Evolutionary conservation across 2,888 invertebrate species (phyloP), one percentile per base, ranked within the genome.

Genomic region (Coelinius sp.): DNA sequence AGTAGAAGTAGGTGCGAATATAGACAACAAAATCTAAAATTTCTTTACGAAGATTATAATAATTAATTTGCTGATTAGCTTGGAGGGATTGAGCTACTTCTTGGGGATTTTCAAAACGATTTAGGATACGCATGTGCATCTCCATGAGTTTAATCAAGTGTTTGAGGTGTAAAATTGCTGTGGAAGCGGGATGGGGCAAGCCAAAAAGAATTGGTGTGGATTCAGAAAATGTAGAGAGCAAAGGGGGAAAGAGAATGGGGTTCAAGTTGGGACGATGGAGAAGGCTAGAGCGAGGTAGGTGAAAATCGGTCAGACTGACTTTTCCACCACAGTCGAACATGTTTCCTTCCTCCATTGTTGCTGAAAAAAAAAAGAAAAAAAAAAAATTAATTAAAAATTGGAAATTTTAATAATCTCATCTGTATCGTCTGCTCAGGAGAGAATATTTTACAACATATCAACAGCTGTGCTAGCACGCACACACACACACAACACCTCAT

Each of bases 321-420:
- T 83, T 86, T 62, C 86, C 86, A 63, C 73, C 80, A 65, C 86
- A 86, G 75, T 82, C 78, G 38, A 83, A 85, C 5, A 76, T 82
- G 0, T 25, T 38, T 4, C n/a, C n/a, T n/a, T 66, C 17, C n/a
- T 66, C 59, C 66, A 66, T 71, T 31, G 12, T 31, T n/a, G 12
- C 53, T 53, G 53, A 6, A 53, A 53, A 25, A 14, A n/a, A n/a
- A n/a, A n/a, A n/a, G n/a, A n/a, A n/a, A n/a, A n/a, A n/a, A n/a
- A n/a, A n/a, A n/a, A n/a, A n/a, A n/a, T n/a, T n/a, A n/a, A n/a
- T n/a, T n/a, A n/a, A n/a, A n/a, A 2, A 10, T 38, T 38, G 6
- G 4, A 3, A 2, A 38, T 6, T 38, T 8, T 38, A 1, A 2
- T 8, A 38, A 12, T 38, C 38, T 38, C 38, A 38, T n/a, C n/a